phyloP scores from a whole-genome alignment of 2,888 invertebrate genomes.

The Unio delphinus region DNA sequence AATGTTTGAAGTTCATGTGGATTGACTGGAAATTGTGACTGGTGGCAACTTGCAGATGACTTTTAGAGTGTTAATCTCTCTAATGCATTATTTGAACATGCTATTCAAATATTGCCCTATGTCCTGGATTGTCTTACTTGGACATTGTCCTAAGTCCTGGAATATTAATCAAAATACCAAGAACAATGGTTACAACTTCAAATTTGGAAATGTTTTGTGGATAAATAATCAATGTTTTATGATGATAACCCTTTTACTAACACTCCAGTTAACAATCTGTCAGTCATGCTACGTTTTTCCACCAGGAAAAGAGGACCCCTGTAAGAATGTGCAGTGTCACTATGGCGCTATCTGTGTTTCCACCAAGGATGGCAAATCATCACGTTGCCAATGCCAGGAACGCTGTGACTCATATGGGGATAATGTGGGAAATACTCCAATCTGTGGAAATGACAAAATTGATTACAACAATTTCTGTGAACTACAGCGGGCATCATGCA shows the following conservation, averaged over 20 bases:
- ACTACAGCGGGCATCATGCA: constrained; percentile 70
- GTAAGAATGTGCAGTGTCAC: constrained; percentile 79
- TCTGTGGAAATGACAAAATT: constrained; percentile 79
- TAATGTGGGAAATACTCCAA: constrained; percentile 83
- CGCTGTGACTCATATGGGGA: constrained; percentile 88
- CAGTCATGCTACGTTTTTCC: constrained; percentile 75
- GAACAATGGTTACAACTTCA: background rate
- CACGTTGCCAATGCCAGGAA: constrained; percentile 84
- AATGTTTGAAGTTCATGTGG: too few species aligned
- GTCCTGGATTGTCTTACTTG: too few species aligned
- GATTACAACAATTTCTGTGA: constrained; percentile 73
- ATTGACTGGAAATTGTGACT: too few species aligned
- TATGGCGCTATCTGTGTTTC: constrained; percentile 81
- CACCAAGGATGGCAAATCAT: constrained; percentile 79
- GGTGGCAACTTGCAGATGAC: too few species aligned
- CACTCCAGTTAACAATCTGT: constrained; percentile 3
- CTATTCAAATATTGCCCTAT: too few species aligned
- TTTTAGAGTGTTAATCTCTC: too few species aligned
- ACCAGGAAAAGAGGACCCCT: constrained; percentile 82
- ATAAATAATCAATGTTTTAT: constrained; percentile 1
- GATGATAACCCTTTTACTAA: constrained; percentile 1
- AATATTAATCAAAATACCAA: too few species aligned
- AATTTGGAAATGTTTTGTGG: constrained; percentile 5
- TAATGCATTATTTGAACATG: too few species aligned
- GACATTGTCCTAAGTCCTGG: too few species aligned